phyloP scores from a whole-genome alignment of 2,888 invertebrate genomes.

The Chironomus tentans region DNA sequence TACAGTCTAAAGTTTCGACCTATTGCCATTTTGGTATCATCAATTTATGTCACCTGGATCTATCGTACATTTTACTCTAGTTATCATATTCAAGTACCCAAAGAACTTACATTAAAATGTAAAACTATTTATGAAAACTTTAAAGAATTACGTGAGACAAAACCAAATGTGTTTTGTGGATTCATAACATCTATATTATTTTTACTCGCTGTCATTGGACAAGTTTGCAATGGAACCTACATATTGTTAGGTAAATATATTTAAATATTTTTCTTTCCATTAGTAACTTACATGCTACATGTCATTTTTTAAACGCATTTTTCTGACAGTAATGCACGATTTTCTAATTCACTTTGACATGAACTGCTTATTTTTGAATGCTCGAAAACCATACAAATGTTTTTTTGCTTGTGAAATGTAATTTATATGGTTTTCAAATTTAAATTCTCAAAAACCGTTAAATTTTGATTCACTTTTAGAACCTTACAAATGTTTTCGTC shows the following conservation, averaged over 20 bases:
- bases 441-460: too few relatives aligned
- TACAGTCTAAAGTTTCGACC: conserved; percentile 18
- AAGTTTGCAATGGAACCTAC: conserved; percentile 14
- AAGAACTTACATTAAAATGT: not conserved
- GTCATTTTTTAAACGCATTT: too few relatives aligned
- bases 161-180: conserved; percentile 18
- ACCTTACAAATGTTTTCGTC: too few relatives aligned
- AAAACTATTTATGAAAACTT: not conserved
- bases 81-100: conserved; percentile 9
- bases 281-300: too few relatives aligned
- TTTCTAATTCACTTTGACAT: not conserved
- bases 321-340: not conserved
- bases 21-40: conserved; percentile 11
- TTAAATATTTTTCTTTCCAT: not conserved
- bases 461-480: too few relatives aligned
- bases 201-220: conserved; percentile 9
- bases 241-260: conserved; percentile 8
- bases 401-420: not conserved
- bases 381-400: not conserved
- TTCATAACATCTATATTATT: conserved; percentile 19
- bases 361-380: not conserved
- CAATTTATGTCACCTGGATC: conserved; percentile 14
- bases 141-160: not conserved
- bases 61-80: conserved; percentile 20
- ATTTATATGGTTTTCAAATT: too few relatives aligned